Conservation (phyloP, 2,888 invertebrate species). For the Volucella inanis region DNA sequence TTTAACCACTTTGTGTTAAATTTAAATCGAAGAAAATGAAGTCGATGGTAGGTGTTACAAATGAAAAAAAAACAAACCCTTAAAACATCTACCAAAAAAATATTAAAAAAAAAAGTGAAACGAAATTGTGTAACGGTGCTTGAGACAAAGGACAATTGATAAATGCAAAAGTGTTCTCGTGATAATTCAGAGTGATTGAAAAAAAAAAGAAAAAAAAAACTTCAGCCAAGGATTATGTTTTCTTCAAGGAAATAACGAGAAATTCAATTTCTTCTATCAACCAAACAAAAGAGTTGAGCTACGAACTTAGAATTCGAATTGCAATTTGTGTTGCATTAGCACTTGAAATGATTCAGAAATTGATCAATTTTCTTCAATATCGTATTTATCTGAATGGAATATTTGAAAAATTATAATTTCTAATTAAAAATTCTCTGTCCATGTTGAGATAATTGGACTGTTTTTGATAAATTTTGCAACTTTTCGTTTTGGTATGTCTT, state of each 20-base stretch:
- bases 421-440: no score
- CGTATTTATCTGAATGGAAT: no score
- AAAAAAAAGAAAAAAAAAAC: constrained; percentile 1
- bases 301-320: constrained; percentile 20
- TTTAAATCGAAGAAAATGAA: constrained; percentile 80
- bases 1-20: constrained; percentile 71
- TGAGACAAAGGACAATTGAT: constrained; percentile 2
- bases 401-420: no score
- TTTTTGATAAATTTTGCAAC: no score
- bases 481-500: no score
- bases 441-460: no score
- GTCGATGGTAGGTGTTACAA: constrained; percentile 82
- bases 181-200: background rate
- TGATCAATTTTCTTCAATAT: background rate
- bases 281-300: constrained; percentile 49
- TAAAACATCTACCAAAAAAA: background rate
- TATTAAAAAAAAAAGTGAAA: constrained; percentile 12
- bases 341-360: background rate
- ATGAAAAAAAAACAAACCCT: constrained; percentile 15
- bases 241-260: background rate
- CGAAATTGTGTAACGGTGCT: constrained; percentile 27
- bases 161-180: constrained; percentile 30
- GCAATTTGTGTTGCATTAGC: background rate
- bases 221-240: constrained; percentile 34
- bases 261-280: background rate